Conservation (phyloP, 64 coral and sea anemone genomes). For the Pocillopora verrucosa region DNA sequence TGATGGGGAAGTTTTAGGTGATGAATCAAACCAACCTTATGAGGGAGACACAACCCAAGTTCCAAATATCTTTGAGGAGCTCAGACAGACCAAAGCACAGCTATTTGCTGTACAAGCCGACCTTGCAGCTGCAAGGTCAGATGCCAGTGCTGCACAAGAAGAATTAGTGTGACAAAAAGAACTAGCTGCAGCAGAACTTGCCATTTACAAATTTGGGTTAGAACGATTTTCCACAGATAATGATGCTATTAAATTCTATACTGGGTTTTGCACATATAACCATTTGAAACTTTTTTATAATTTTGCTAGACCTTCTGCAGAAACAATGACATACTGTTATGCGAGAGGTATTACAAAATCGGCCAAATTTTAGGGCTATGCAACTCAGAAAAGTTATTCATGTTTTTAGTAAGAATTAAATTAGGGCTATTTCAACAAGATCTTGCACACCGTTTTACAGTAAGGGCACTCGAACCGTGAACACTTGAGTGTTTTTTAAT, state of each 20-base stretch:
- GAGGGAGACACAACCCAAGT: slow-evolving; percentile 5
- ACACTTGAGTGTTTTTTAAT: too few relatives aligned
- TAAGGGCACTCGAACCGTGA: too few relatives aligned
- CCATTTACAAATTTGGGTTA: slow-evolving; percentile 44
- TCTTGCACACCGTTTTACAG: background rate
- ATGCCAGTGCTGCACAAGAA: slow-evolving; percentile 39
- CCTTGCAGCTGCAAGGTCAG: slow-evolving; percentile 21
- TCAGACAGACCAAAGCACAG: slow-evolving; percentile 45
- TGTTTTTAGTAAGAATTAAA: too few relatives aligned
- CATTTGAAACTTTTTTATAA: slow-evolving; percentile 42
- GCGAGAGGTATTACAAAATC: slow-evolving; percentile 15
- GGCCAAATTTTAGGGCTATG: slow-evolving; percentile 28
- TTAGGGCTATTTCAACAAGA: too few relatives aligned
- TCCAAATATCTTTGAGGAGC: slow-evolving; percentile 22
- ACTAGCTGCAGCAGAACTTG: slow-evolving; percentile 44
- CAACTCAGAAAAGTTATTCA: too few relatives aligned
- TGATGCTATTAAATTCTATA: slow-evolving; percentile 33
- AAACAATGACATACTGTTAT: slow-evolving; percentile 18
- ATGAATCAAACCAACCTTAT: slow-evolving; percentile 36
- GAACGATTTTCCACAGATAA: slow-evolving; percentile 45
- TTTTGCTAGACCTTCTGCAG: background rate
- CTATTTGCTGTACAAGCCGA: slow-evolving; percentile 39
- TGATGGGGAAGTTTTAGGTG: background rate
- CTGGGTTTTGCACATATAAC: slow-evolving; percentile 29
- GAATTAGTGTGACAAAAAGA: slow-evolving; percentile 20